Evolutionary conservation across 2,888 invertebrate genomes (phyloP).

Genomic region (Troilus luridus): DNA sequence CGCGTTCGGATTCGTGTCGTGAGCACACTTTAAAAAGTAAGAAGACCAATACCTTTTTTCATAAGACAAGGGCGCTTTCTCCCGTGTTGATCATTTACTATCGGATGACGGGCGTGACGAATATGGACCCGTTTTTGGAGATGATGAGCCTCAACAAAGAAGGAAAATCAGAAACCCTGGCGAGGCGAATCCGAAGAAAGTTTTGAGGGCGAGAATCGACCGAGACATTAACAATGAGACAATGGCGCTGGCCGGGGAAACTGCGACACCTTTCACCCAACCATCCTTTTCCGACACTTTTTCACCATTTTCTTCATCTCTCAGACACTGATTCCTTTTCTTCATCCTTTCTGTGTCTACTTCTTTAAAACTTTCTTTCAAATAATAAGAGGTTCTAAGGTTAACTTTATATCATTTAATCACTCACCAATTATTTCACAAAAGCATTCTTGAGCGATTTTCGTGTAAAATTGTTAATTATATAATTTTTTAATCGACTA

Average conservation of each 20-base stretch:
- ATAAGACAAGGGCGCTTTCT: conserved; percentile 7
- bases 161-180: conserved; percentile 27
- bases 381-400: not conserved
- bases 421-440: not conserved
- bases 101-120: conserved; percentile 36
- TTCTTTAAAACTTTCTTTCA: not conserved
- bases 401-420: not conserved
- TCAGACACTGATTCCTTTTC: not conserved
- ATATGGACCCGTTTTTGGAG: not conserved
- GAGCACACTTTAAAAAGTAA: not conserved
- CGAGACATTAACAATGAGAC: conserved; percentile 53
- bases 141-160: conserved; percentile 29
- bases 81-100: conserved; percentile 14
- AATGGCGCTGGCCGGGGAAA: conserved; percentile 14
- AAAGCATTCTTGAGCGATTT: too few species aligned
- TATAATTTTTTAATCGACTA: too few species aligned
- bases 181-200: conserved; percentile 52
- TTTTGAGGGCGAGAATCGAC: conserved; percentile 27
- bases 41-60: conserved; percentile 11
- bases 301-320: not conserved
- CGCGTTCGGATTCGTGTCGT: not conserved
- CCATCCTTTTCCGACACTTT: conserved; percentile 4
- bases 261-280: conserved; percentile 33
- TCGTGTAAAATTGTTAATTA: too few species aligned
- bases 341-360: not conserved